A percentile compares a stretch with the other conserved stretches of the same genome.
Evolutionary conservation across 2,888 invertebrate genomes (phyloP).

Genomic region (Eupithecia subumbrata): DNA sequence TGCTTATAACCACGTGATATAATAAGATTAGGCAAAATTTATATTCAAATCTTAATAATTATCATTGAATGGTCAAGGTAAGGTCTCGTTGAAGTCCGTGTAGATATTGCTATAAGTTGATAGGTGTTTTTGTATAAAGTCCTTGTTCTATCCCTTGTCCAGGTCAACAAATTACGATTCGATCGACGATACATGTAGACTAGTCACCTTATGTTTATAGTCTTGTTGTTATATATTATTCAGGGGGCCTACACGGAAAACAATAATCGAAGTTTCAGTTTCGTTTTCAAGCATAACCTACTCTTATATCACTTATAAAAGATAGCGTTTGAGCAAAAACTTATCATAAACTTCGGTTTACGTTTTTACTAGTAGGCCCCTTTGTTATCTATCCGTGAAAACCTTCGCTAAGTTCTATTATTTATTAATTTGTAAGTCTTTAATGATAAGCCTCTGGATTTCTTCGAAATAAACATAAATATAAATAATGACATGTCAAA

Average conservation of each 20-base stretch:
- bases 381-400: neutral
- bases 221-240: too few species aligned
- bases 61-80: conserved; percentile 16
- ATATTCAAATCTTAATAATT: conserved; percentile 20
- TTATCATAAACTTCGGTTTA: too few species aligned
- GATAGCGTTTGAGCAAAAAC: too few species aligned
- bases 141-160: neutral
- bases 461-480: neutral
- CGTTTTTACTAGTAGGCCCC: too few species aligned
- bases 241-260: too few species aligned
- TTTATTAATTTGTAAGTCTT: neutral
- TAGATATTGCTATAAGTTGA: neutral
- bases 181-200: too few species aligned
- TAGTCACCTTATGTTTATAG: too few species aligned
- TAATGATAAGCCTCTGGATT: neutral
- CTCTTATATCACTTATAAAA: too few species aligned
- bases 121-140: neutral
- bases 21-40: conserved; percentile 19
- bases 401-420: neutral
- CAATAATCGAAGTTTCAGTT: too few species aligned
- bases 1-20: conserved; percentile 26
- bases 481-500: neutral
- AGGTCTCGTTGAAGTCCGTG: neutral
- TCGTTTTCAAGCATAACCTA: too few species aligned
- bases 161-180: neutral